Evolutionary conservation across 2,888 invertebrate species (phyloP).

Genomic region (Philopedon plagiatum): DNA sequence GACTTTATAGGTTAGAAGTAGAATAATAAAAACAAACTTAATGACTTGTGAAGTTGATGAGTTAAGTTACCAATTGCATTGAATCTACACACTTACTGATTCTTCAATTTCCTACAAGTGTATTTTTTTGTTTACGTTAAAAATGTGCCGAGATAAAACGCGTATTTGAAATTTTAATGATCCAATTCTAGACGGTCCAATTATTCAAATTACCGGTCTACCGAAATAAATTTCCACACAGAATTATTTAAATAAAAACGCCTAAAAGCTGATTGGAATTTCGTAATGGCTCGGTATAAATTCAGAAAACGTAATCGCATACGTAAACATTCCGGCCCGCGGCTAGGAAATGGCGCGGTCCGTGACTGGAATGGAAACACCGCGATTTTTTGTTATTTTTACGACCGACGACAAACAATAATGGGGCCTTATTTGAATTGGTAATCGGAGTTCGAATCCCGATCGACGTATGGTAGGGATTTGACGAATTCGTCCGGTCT

Average conservation of each 20-base stretch:
- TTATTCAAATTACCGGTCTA: neutral
- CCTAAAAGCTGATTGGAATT: constrained; percentile 33
- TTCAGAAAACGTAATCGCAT: constrained; percentile 45
- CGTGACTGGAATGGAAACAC: constrained; percentile 38
- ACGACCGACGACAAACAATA: constrained; percentile 30
- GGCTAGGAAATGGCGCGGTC: constrained; percentile 39
- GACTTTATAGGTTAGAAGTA: too few relatives aligned
- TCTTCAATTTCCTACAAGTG: too few relatives aligned
- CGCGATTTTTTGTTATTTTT: constrained; percentile 34
- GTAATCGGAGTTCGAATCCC: constrained; percentile 33
- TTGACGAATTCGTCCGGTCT: constrained; percentile 6
- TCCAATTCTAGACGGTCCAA: neutral
- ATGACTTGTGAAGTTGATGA: too few relatives aligned
- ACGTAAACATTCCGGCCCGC: constrained; percentile 42
- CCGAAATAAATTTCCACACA: neutral
- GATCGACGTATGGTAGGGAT: neutral
- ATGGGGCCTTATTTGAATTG: constrained; percentile 39
- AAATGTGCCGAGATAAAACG: too few relatives aligned
- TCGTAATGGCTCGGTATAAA: constrained; percentile 32
- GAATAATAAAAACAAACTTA: too few relatives aligned
- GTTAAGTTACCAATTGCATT: too few relatives aligned
- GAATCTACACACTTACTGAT: too few relatives aligned
- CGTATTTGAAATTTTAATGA: neutral
- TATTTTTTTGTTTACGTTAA: too few relatives aligned
- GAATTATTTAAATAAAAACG: constrained; percentile 22